Evolutionary conservation across 2,797 vertebrate genomes (phyloP).

Genomic region (Oryzias dopingdopingensis): DNA sequence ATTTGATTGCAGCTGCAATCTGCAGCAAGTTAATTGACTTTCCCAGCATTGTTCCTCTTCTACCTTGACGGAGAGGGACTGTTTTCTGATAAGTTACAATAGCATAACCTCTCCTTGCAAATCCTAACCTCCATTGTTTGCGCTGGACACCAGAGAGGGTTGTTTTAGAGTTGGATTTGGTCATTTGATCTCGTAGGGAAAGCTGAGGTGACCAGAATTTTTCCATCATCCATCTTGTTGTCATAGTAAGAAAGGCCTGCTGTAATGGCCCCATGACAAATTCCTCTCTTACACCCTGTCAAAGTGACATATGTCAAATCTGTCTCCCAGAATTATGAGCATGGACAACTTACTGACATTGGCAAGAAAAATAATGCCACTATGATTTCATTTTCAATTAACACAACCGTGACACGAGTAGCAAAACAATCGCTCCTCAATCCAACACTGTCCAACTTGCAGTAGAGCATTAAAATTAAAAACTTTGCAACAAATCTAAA

Average conservation of each 20-base stretch:
- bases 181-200: conserved; percentile 22
- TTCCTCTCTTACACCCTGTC: conserved; percentile 10
- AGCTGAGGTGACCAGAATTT: conserved; percentile 27
- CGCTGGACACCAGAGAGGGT: conserved; percentile 22
- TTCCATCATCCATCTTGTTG: conserved; percentile 31
- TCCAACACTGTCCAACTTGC: not conserved
- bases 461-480: not conserved
- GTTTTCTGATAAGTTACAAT: conserved; percentile 58
- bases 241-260: conserved; percentile 9
- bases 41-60: conserved; percentile 62
- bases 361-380: not conserved
- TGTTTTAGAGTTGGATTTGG: conserved; percentile 7
- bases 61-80: conserved; percentile 43
- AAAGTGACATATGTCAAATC: conserved; percentile 26
- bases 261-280: conserved; percentile 12
- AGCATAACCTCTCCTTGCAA: conserved; percentile 33
- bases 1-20: conserved; percentile 78
- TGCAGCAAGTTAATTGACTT: conserved; percentile 77
- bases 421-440: conserved; percentile 3
- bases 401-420: not conserved
- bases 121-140: conserved; percentile 25
- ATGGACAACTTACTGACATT: not conserved
- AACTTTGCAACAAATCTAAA: not conserved
- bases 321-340: conserved; percentile 9
- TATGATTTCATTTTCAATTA: conserved; percentile 8